phyloP scores from a whole-genome alignment of 2,888 invertebrate species.

The Ophion ventricosus region DNA sequence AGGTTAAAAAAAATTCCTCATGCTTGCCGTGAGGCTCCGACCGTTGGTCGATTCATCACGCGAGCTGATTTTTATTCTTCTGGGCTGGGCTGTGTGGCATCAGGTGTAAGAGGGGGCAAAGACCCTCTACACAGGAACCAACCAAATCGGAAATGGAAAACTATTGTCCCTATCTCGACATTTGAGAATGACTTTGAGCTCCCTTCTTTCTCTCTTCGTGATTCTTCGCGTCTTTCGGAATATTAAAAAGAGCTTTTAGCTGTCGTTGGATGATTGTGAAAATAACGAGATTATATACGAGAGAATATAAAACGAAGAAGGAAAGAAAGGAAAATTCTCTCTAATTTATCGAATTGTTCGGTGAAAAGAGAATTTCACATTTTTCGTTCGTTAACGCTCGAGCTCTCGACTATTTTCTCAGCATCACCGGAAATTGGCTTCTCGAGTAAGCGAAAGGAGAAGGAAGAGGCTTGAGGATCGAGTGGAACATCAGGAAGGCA shows the following conservation, averaged over 20 bases:
- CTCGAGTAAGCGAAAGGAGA: constrained; percentile 56
- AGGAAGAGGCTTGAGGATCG: constrained; percentile 43
- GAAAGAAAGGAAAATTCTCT: background rate
- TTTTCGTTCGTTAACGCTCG: constrained; percentile 39
- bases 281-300: constrained; percentile 35
- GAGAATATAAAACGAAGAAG: constrained; percentile 8
- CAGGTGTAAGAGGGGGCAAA: constrained; percentile 32
- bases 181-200: constrained; percentile 20
- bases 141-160: constrained; percentile 25
- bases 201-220: constrained; percentile 1
- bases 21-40: constrained; percentile 39
- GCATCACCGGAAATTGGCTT: constrained; percentile 63
- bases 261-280: constrained; percentile 16
- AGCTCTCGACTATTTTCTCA: constrained; percentile 31
- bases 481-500: constrained; percentile 9
- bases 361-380: constrained; percentile 44
- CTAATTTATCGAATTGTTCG: constrained; percentile 57
- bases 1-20: constrained; percentile 49
- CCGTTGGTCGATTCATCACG: constrained; percentile 61
- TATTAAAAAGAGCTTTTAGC: constrained; percentile 43
- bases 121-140: constrained; percentile 8
- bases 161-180: constrained; percentile 54
- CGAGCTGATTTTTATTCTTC: constrained; percentile 62
- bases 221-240: constrained; percentile 14
- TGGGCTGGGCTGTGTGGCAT: constrained; percentile 23